A percentile compares a stretch with the other conserved stretches of the same genome.
Evolutionary conservation across 2,888 invertebrate species (phyloP).

Genomic region (Agrotis ipsilon): DNA sequence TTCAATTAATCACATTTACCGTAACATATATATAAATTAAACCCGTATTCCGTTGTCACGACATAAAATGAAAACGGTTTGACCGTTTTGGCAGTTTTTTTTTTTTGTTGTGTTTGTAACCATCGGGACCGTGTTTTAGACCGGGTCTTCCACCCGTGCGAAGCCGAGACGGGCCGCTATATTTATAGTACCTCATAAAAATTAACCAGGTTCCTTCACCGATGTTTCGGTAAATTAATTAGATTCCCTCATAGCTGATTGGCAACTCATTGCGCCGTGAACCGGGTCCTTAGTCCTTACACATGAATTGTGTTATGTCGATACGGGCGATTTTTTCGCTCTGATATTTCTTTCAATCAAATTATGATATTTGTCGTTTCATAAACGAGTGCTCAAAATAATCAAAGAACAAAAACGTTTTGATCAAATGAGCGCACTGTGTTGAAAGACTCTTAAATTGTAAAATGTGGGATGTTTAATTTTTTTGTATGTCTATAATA

Average conservation of each 20-base stretch:
- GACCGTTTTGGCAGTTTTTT: too few relatives aligned
- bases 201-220: constrained; percentile 7
- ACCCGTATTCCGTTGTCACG: too few relatives aligned
- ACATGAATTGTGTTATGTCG: constrained; percentile 25
- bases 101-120: too few relatives aligned
- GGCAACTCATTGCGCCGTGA: constrained; percentile 39
- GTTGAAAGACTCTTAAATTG: not conserved
- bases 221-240: constrained; percentile 50
- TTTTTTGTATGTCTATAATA: not conserved
- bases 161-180: too few relatives aligned
- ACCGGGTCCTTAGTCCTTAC: constrained; percentile 30
- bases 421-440: constrained; percentile 1
- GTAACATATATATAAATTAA: too few relatives aligned
- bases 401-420: constrained; percentile 18
- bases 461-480: not conserved
- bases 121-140: too few relatives aligned
- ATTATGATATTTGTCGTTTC: constrained; percentile 35
- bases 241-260: constrained; percentile 53
- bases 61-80: too few relatives aligned
- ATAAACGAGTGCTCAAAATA: constrained; percentile 34
- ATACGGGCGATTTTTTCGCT: constrained; percentile 20
- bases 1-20: too few relatives aligned
- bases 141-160: too few relatives aligned
- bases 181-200: not conserved
- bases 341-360: constrained; percentile 55